Base-by-base conservation (phyloP, 2,797 vertebrate species). In the Argyrosomus regius region DNA sequence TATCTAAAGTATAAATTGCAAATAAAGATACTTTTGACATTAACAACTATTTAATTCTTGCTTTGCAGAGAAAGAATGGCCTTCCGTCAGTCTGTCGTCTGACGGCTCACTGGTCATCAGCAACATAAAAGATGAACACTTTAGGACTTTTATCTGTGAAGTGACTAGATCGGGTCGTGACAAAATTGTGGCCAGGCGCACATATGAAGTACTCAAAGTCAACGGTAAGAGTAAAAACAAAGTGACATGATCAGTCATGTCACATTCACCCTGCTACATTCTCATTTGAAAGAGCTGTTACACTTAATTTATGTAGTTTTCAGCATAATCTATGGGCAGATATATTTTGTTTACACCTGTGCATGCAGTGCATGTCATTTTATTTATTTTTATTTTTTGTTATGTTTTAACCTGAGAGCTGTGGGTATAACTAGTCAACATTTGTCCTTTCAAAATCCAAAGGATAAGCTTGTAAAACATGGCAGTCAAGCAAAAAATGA, bases 211-310 rank as follows among this genome's bases (percentile, higher is more conserved):
- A 1, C 7, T 68, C 48, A 48, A 71, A 72, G 0, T 90, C 50
- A 50, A 0, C 0, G 91, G 95, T 95, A 86, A 91, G 93, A 31
- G n/a, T 3, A 31, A 52, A 45, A 66, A 60, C 9, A 59, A 57
- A 0, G 11, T 24, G 28, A 52, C 3, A 2, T 39, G 3, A 16
- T 49, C 41, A 31, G 14, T 63, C 24, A 45, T 57, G 45, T 22
- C 39, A 52, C 39, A 11, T 6, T 50, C 11, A 64, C 4, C 2
- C 1, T 46, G 35, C 45, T 0, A 22, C 10, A 45, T 53, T 49
- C 62, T 72, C 18, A 66, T 45, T 57, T 49, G 1, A 28, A 28
- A 46, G 3, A 46, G 13, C 35, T 39, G 35, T 9, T 39, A 39
- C 7, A 39, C 35, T 39, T 13, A 31, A 9, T 43, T 43, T 20